Conservation (phyloP, 2,888 invertebrate species). For the Nudaria mundana region DNA sequence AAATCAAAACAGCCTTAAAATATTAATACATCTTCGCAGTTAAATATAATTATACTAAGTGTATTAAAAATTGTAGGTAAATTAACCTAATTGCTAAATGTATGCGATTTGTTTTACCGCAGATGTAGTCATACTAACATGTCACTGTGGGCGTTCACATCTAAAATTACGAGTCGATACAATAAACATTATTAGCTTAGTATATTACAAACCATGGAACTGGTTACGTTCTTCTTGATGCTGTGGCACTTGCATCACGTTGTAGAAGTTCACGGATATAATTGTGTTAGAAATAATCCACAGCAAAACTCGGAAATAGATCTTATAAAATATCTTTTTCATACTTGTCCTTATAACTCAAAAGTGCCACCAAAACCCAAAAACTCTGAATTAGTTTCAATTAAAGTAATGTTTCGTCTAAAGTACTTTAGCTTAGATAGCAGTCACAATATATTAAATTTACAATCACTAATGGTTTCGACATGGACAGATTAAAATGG, state of each 20-base stretch:
- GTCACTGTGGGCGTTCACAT: constrained; percentile 20
- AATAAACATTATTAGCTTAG: constrained; percentile 5
- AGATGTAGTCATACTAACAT: too few relatives aligned
- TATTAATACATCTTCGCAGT: too few relatives aligned
- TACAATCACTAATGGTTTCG: constrained; percentile 24
- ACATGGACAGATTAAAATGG: constrained; percentile 44
- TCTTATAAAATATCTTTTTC: constrained; percentile 17
- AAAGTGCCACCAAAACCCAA: constrained; percentile 7
- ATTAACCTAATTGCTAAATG: too few relatives aligned
- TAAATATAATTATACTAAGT: too few relatives aligned
- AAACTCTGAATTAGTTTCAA: constrained; percentile 7
- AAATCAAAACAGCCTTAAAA: too few relatives aligned
- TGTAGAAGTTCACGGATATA: not conserved
- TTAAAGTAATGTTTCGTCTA: constrained; percentile 29
- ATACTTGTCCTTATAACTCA: not conserved
- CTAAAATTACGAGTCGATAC: constrained; percentile 3
- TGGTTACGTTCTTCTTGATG: constrained; percentile 9
- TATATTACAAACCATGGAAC: constrained; percentile 16
- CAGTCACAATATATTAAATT: constrained; percentile 29
- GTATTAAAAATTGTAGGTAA: too few relatives aligned
- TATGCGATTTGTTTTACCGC: too few relatives aligned
- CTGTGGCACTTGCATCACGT: constrained; percentile 1
- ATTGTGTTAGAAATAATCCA: constrained; percentile 12
- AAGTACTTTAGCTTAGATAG: constrained; percentile 37
- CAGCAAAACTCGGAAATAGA: constrained; percentile 27